Conservation (phyloP, 2,797 vertebrate species). For the Muraenolepis orangiensis region DNA sequence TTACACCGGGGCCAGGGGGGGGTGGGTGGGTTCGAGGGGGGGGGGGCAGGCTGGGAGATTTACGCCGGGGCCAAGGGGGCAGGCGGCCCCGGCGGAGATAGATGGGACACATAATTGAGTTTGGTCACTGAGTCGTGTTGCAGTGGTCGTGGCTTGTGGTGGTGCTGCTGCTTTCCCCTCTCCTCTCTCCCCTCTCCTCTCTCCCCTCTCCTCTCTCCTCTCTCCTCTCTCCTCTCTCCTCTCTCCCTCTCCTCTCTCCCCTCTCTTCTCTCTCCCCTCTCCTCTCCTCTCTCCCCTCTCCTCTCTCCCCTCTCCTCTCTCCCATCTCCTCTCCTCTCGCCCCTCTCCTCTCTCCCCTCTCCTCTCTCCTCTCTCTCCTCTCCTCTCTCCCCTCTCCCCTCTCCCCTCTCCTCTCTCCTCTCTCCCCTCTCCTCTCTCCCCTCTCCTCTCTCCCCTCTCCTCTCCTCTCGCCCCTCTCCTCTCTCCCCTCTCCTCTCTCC, state of each 20-base stretch:
- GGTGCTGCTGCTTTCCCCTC: too few relatives aligned
- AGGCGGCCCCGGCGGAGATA: constrained; percentile 65
- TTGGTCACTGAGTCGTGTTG: constrained; percentile 74
- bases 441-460: constrained; percentile 43
- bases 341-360: too few relatives aligned
- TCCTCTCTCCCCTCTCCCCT: constrained; percentile 2
- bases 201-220: constrained; percentile 30
- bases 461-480: too few relatives aligned
- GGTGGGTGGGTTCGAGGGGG: too few relatives aligned
- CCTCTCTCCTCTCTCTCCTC: constrained; percentile 27
- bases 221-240: constrained; percentile 21
- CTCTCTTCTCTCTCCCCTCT: constrained; percentile 10
- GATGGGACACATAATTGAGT: constrained; percentile 80
- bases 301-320: constrained; percentile 30
- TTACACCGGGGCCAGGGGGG: too few relatives aligned
- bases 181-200: constrained; percentile 24
- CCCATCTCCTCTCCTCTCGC: too few relatives aligned
- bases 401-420: constrained; percentile 37
- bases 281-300: constrained; percentile 22
- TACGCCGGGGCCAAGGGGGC: constrained; percentile 67
- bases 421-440: too few relatives aligned
- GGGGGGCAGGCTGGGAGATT: constrained; percentile 59
- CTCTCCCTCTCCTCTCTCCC: constrained; percentile 22
- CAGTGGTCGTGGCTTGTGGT: constrained; percentile 49
- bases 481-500: constrained; percentile 35